Percentiles rank a stretch among this genome's conserved stretches.
Evolutionary conservation across 2,113 vertebrate genomes (phyloP).

Genomic region (Haemorhous mexicanus): DNA sequence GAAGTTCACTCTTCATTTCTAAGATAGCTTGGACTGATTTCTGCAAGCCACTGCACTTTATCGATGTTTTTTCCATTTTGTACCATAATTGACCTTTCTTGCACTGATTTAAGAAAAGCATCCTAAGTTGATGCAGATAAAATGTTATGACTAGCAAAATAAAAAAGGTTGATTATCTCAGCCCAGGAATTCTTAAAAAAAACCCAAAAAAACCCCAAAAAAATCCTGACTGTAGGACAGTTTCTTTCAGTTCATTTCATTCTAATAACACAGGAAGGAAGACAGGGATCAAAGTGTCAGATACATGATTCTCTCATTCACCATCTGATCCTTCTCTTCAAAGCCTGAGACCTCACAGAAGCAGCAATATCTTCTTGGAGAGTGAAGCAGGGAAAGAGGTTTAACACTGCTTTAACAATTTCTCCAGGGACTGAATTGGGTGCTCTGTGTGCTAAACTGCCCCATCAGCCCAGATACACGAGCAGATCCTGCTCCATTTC

Average conservation of each 20-base stretch:
- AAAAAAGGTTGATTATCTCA: neutral
- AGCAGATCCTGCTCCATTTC: neutral
- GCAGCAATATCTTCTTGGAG: neutral
- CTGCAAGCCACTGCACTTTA: neutral
- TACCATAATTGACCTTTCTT: neutral
- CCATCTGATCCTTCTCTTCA: neutral
- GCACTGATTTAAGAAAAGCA: neutral
- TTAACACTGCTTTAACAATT: neutral
- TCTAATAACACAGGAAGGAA: neutral
- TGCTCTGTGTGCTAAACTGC: neutral
- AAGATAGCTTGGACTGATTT: rapidly evolving
- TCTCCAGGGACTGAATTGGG: neutral
- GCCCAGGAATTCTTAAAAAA: neutral
- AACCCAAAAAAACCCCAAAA: too few relatives aligned
- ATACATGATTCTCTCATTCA: neutral
- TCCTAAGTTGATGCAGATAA: neutral
- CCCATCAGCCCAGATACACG: neutral
- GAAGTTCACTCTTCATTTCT: neutral
- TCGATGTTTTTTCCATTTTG: neutral
- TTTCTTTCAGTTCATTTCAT: neutral
- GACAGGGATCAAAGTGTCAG: neutral
- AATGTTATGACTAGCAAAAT: neutral
- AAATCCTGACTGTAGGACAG: neutral
- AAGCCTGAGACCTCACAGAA: neutral
- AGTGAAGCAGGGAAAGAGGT: neutral